These are phyloP conservation scores for Hassar affinis DNA, from an alignment of 2,113 vertebrate genomes.

Conservation along the genomic window DNA sequence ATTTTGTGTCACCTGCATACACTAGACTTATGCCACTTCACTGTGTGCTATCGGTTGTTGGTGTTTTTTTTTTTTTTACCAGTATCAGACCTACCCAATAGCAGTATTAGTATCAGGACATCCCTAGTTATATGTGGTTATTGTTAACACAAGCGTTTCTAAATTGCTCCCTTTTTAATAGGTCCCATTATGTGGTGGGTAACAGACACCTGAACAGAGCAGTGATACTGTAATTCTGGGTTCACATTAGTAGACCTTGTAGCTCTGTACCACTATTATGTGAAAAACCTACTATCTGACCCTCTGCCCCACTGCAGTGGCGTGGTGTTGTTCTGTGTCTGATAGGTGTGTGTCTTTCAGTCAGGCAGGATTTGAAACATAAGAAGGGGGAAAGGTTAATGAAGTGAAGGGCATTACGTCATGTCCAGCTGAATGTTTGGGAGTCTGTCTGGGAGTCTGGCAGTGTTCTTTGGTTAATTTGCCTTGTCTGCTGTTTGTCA, in stretches of 20 bases:
- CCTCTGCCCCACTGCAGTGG: neutral
- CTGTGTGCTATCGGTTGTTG: neutral
- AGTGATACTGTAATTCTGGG: neutral
- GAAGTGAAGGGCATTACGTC: conserved; percentile 25
- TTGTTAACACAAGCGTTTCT: neutral
- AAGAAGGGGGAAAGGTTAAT: conserved; percentile 13
- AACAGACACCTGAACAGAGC: neutral
- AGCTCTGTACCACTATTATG: neutral
- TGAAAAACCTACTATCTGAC: conserved; percentile 4
- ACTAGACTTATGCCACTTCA: neutral
- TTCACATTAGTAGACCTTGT: neutral
- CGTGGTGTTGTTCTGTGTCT: neutral
- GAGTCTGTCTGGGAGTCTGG: neutral
- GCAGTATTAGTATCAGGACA: neutral
- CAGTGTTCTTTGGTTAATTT: neutral
- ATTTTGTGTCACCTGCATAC: neutral
- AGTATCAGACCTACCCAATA: neutral
- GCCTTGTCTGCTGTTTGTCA: neutral
- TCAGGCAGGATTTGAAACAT: conserved; percentile 5
- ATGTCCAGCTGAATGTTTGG: neutral
- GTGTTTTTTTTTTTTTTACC: neutral
- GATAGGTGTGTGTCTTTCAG: neutral
- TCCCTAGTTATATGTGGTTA: neutral
- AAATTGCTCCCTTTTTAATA: neutral
- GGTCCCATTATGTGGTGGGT: neutral